Evolutionary conservation across 2,888 invertebrate species (phyloP), one percentile per base, ranked within the genome.

Genomic region (Eilema depressum): DNA sequence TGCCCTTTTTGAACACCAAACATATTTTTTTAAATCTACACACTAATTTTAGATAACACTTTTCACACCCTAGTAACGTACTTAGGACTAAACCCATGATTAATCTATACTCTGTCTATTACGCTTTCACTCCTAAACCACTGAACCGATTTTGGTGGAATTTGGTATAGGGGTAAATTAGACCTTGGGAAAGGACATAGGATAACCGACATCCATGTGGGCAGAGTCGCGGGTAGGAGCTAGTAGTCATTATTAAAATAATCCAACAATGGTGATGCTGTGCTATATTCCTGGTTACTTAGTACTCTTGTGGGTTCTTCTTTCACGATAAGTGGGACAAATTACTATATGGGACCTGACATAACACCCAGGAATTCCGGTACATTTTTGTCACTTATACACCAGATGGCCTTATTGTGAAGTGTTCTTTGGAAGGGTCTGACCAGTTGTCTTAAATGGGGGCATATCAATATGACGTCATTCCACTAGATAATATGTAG

Each of bases 1-100:
- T 98, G 10, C 98, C 97, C 96, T 96, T 90, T 82, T 81, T 83
- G 23, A 70, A 74, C 67, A 85, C 81, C 78, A 86, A 86, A 83
- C 78, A 82, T 23, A 86, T 74, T 76, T 79, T 83, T 77, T 87
- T 91, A 26, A 93, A 66, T 53, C 81, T 78, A 63, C 75, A 68
- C 63, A 86, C 75, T 3, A 93, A 28, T 10, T 80, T 82, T 28
- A 84, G 3, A 71, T 86, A 88, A 70, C 81, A 88, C 63, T 82
- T 85, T 66, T 85, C 86, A 75, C 89, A 90, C 3, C 83, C 37
- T 7, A 82, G 76, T 10, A 90, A 70, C 0, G 85, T 83, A 71
- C 90, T 92, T 12, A 79, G 68, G 0, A 86, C 73, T 30, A 79
- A 78, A 1, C 93, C 93, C 93, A 93, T 93, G 68, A 70, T 71